Percentiles rank a stretch among this genome's conserved stretches.
Evolutionary conservation across 2,797 vertebrate genomes (phyloP).

Genomic region (Perodicticus potto): DNA sequence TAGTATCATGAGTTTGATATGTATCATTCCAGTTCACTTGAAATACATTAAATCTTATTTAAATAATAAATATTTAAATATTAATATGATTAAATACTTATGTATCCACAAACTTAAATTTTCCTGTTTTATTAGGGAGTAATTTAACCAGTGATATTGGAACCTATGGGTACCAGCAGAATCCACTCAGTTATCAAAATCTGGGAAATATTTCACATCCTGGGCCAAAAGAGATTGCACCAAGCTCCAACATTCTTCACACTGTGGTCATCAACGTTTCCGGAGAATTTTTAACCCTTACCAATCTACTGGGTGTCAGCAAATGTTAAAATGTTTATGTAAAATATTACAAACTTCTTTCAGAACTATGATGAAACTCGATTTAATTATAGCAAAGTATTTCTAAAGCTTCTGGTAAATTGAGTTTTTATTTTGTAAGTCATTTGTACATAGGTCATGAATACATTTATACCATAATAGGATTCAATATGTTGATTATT

Average conservation of each 20-base stretch:
- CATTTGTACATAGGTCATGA: too few species aligned
- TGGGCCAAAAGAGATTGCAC: not conserved
- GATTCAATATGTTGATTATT: too few species aligned
- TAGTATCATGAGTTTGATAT: not conserved
- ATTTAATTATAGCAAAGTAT: not conserved
- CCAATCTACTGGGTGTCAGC: not conserved
- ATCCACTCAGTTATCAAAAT: not conserved
- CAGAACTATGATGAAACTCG: not conserved
- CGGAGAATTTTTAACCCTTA: not conserved
- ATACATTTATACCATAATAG: too few species aligned
- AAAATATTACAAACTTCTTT: not conserved
- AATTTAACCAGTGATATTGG: not conserved
- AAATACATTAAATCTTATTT: not conserved
- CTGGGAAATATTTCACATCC: not conserved
- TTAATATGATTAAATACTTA: not conserved
- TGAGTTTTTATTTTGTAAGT: too few species aligned
- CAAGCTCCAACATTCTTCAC: not conserved
- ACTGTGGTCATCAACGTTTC: too few species aligned
- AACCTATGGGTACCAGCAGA: not conserved
- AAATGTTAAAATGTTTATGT: not conserved
- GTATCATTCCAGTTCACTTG: not conserved
- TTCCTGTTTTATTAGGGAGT: not conserved
- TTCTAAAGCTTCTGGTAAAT: not conserved
- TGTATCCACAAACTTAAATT: not conserved
- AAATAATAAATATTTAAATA: not conserved